phyloP scores from a whole-genome alignment of 2,797 vertebrate species.

The Coregonus ussuriensis region DNA sequence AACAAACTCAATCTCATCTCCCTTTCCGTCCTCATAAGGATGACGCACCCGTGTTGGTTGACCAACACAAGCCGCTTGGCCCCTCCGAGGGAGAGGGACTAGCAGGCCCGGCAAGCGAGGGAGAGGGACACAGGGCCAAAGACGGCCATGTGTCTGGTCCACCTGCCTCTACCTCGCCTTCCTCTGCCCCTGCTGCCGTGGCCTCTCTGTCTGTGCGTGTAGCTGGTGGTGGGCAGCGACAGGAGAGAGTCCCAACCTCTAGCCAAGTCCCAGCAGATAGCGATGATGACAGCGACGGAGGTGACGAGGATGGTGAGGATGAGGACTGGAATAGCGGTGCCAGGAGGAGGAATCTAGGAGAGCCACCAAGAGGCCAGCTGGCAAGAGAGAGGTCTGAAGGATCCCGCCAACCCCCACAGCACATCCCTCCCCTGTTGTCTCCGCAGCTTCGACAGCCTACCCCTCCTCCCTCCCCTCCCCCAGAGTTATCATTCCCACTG shows the following conservation, averaged over 20 bases:
- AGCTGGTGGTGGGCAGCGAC: conserved; percentile 46
- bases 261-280: conserved; percentile 70
- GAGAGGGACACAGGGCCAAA: conserved; percentile 58
- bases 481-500: conserved; percentile 77
- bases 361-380: conserved; percentile 62
- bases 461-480: conserved; percentile 77
- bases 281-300: conserved; percentile 72
- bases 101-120: conserved; percentile 55
- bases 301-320: conserved; percentile 59
- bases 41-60: conserved; percentile 56
- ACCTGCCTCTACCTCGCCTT: conserved; percentile 46
- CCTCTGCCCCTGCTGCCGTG: conserved; percentile 56
- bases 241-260: conserved; percentile 62
- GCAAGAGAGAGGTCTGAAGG: conserved; percentile 73
- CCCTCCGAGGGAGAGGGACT: conserved; percentile 64
- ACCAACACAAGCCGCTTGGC: conserved; percentile 66
- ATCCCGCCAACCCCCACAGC: conserved; percentile 73
- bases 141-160: conserved; percentile 66
- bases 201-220: conserved; percentile 56
- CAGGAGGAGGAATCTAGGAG: conserved; percentile 60
- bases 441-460: conserved; percentile 77
- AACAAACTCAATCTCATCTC: conserved; percentile 17
- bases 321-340: conserved; percentile 28
- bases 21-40: conserved; percentile 62
- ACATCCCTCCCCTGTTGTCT: conserved; percentile 75